Percentiles rank a stretch among this genome's conserved stretches.
phyloP scores from a whole-genome alignment of 2,797 vertebrate genomes.

The Tolypeutes matacus region DNA sequence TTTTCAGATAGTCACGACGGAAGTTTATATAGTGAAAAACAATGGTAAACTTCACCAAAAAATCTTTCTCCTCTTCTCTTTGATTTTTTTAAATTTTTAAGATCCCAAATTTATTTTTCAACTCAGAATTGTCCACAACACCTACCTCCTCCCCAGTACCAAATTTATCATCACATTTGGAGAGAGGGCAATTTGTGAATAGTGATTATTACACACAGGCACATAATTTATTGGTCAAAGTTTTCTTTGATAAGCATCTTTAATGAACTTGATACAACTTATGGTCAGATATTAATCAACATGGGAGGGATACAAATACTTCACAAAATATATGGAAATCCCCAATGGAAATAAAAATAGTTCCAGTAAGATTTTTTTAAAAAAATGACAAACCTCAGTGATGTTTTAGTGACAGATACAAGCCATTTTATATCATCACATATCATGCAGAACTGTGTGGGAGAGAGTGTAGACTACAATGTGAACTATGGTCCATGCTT shows the following conservation, averaged over 20 bases:
- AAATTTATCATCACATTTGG: neutral
- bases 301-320: neutral
- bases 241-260: neutral
- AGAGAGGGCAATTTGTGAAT: neutral
- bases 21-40: neutral
- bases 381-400: neutral
- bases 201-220: neutral
- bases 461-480: too few species aligned
- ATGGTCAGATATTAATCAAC: neutral
- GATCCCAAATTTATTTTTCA: neutral
- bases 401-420: too few species aligned
- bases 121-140: neutral
- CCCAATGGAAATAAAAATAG: constrained; percentile 1
- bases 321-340: neutral
- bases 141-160: neutral
- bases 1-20: neutral
- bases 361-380: neutral
- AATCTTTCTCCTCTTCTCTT: neutral
- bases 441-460: too few species aligned
- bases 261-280: constrained; percentile 1
- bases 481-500: too few species aligned
- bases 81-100: neutral
- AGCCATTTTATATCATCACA: too few species aligned
- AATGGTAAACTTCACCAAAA: neutral
- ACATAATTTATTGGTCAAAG: neutral